phyloP scores from a whole-genome alignment of 2,113 vertebrate species.

The Phaethon lepturus region DNA sequence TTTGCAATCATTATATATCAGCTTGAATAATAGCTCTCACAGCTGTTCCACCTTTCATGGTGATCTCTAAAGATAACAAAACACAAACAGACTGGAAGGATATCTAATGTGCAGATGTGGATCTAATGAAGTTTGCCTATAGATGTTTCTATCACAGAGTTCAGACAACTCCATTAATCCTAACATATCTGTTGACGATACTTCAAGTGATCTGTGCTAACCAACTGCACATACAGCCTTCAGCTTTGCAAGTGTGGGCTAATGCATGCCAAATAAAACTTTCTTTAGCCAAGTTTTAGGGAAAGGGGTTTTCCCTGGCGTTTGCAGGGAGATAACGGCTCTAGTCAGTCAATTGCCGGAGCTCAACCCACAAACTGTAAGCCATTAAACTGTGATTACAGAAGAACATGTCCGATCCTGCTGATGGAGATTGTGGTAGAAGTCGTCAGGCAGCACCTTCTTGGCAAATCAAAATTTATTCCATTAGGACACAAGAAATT shows the following conservation, averaged over 20 bases:
- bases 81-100: not conserved
- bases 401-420: not conserved
- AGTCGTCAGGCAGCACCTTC: not conserved
- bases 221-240: not conserved
- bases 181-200: not conserved
- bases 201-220: not conserved
- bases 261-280: not conserved
- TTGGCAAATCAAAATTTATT: not conserved
- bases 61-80: constrained; percentile 3
- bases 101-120: not conserved
- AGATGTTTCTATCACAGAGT: not conserved
- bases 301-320: not conserved
- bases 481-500: not conserved
- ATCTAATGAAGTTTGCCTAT: not conserved
- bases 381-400: not conserved
- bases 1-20: not conserved
- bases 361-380: not conserved
- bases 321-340: not conserved
- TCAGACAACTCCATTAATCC: not conserved
- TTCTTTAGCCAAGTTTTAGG: not conserved
- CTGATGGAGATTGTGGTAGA: not conserved
- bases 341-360: not conserved
- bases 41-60: not conserved
- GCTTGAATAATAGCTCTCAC: not conserved
- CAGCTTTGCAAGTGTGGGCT: not conserved